Evolutionary conservation across 2,888 invertebrate genomes (phyloP).

Genomic region (Ectobius pallidus): DNA sequence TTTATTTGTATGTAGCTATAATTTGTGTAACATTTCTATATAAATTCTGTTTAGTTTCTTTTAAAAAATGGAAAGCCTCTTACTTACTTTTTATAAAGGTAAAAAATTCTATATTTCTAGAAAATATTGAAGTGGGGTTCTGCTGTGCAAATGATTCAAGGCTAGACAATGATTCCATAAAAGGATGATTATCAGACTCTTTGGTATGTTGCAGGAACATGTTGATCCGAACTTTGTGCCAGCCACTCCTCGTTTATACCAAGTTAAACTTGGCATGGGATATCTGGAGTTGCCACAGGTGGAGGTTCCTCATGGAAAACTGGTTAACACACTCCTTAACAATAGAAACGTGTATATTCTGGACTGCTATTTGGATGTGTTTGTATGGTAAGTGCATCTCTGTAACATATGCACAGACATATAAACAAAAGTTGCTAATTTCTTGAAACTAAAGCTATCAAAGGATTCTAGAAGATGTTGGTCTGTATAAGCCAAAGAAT

Average conservation of each 20-base stretch:
- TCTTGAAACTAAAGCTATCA: neutral
- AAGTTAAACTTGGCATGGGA: slow-evolving; percentile 97
- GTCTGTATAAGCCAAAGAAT: too few relatives aligned
- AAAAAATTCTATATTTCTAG: too few relatives aligned
- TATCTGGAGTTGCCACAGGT: slow-evolving; percentile 97
- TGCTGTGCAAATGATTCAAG: too few relatives aligned
- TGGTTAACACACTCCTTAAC: slow-evolving; percentile 78
- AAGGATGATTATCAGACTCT: too few relatives aligned
- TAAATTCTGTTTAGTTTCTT: too few relatives aligned
- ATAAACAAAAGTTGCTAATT: neutral
- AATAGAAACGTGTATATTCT: slow-evolving; percentile 95
- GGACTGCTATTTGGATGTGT: slow-evolving; percentile 92
- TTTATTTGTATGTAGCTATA: too few relatives aligned
- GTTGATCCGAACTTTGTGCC: slow-evolving; percentile 71
- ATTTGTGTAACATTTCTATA: too few relatives aligned
- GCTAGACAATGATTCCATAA: too few relatives aligned
- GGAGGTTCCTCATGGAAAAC: slow-evolving; percentile 74
- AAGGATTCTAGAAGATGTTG: too few relatives aligned
- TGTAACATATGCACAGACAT: neutral
- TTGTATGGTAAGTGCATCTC: slow-evolving; percentile 87
- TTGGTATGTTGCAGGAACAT: slow-evolving; percentile 76
- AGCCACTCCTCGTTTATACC: slow-evolving; percentile 79
- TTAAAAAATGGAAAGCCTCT: too few relatives aligned
- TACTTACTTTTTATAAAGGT: too few relatives aligned
- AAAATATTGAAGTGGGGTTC: too few relatives aligned